A percentile compares a stretch with the other conserved stretches of the same genome.
Evolutionary conservation across 2,797 vertebrate genomes (phyloP).

Genomic region (Leptatherina wallacei): DNA sequence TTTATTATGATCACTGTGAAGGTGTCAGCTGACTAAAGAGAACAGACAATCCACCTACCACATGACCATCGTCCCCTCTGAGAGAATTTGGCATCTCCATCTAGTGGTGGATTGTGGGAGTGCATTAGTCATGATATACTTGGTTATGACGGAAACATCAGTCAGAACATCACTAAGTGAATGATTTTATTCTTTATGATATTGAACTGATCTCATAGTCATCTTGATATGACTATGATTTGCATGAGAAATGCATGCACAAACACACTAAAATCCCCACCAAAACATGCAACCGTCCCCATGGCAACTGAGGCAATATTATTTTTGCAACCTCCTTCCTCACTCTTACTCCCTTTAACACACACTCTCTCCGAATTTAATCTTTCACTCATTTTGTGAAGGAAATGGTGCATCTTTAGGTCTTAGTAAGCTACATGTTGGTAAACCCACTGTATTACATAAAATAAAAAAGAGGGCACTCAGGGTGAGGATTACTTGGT

Average conservation of each 20-base stretch:
- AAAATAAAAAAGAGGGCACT: background rate
- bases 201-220: conserved; percentile 20
- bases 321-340: conserved; percentile 42
- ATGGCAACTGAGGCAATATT: conserved; percentile 70
- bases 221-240: conserved; percentile 19
- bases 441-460: background rate
- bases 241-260: background rate
- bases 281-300: conserved; percentile 57
- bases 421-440: conserved; percentile 17
- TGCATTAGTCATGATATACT: background rate
- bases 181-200: conserved; percentile 17
- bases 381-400: conserved; percentile 25
- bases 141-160: conserved; percentile 11
- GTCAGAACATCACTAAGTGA: background rate
- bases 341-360: conserved; percentile 23
- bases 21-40: conserved; percentile 4
- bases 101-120: conserved; percentile 58
- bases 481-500: background rate
- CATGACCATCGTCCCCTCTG: conserved; percentile 6
- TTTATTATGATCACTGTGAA: conserved; percentile 6
- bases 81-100: conserved; percentile 56
- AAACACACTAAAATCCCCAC: conserved; percentile 14
- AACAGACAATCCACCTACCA: background rate
- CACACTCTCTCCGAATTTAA: conserved; percentile 38
- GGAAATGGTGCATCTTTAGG: conserved; percentile 4